Evolutionary conservation across 2,888 invertebrate species (phyloP), one percentile per base, ranked within the genome.

Genomic region (Branchipolynoe longqiensis): DNA sequence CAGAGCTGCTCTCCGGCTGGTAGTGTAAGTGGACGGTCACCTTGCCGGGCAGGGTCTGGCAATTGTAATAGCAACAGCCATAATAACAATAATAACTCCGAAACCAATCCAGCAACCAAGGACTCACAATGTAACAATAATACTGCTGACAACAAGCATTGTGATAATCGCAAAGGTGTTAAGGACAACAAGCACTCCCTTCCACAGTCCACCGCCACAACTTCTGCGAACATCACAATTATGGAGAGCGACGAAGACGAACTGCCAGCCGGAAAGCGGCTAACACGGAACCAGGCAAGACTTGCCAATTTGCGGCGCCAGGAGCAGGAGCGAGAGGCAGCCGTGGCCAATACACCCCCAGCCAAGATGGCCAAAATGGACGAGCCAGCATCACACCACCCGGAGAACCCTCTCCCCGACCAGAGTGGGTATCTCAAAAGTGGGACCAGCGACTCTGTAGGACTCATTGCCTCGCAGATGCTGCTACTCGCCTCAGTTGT

Each of bases 281-380:
- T 82, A 33, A 62, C 58, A 4, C 28, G 59, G 31, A 82, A 82
- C 59, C 82, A 62, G 41, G 58, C 59, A 22, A 58, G 62, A 1
- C 59, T 59, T 3, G 82, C 82, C 8, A 58, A 40, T 25, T 25
- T 59, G 59, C n/a, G 62, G 58, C 59, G 82, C 0, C n/a, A 28
- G 36, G 82, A 82, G 58, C 59, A 82, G 56, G 82, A 82, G 58
- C 38, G 54, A 31, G 82, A 62, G 58, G 82, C 40, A 14, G 82
- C 58, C n/a, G 82, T 33, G 40, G 82, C 82, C 38, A 38, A 62
- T 14, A 59, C 82, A 58, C 59, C 82, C 41, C 62, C 62, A 1
- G 3, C 58, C 2, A 78, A 78, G 22, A 6, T 48, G 25, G 25
- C 48, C 28, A 78, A 78, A 33, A 1, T 25, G 41, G 74, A 74